Evolutionary conservation across 2,113 vertebrate species (phyloP).

Genomic region (Equus przewalskii): DNA sequence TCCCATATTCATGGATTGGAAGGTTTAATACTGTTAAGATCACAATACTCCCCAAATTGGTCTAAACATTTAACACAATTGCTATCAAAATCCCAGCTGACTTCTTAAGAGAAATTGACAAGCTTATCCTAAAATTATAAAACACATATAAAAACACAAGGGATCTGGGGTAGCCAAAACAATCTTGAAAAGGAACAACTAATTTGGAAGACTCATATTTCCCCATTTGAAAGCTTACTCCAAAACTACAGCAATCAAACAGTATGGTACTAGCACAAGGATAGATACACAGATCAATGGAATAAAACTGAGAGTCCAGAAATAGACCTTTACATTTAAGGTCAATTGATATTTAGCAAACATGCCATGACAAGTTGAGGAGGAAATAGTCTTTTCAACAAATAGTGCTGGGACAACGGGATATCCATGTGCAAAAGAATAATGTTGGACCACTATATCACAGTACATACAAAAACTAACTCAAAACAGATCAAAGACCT

Average conservation of each 20-base stretch:
- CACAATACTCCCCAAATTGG: background rate
- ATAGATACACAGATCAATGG: background rate
- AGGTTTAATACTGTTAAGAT: background rate
- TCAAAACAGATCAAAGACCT: background rate
- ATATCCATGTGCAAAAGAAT: background rate
- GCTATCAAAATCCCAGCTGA: background rate
- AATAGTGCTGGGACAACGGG: background rate
- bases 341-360: background rate
- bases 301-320: background rate
- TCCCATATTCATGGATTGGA: background rate
- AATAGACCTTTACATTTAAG: background rate
- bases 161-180: background rate
- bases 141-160: background rate
- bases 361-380: background rate
- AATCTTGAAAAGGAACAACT: background rate
- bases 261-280: background rate
- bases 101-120: background rate
- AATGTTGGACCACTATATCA: background rate
- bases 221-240: background rate
- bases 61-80: background rate
- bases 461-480: slow-evolving; percentile 5
- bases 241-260: background rate
- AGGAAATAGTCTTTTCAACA: background rate
- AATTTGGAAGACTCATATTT: background rate
- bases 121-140: background rate